These are phyloP conservation scores for Parapsyche elsis DNA, from an alignment of 1,140 invertebrate species.

Conservation along the genomic window DNA sequence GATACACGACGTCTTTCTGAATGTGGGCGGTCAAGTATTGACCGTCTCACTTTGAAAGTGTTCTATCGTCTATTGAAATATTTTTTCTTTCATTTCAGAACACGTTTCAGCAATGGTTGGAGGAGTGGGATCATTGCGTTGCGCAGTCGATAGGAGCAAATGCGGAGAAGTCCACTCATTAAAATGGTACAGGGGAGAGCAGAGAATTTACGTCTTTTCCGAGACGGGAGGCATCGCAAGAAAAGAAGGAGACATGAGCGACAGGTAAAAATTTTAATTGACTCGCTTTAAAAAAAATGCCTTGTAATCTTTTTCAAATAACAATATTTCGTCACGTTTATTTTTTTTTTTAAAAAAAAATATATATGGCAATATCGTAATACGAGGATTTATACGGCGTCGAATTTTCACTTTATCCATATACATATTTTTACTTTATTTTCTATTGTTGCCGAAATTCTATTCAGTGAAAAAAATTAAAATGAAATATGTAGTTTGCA, in stretches of 20 bases:
- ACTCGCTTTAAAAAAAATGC: not conserved
- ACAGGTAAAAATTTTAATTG: conserved; percentile 71
- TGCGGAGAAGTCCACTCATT: conserved; percentile 88
- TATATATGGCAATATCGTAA: too few relatives aligned
- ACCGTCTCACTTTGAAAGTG: too few relatives aligned
- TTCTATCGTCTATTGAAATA: not conserved
- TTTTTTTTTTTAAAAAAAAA: too few relatives aligned
- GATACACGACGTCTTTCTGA: too few relatives aligned
- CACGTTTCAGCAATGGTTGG: conserved; percentile 68
- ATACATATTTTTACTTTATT: not conserved
- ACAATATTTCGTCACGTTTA: too few relatives aligned
- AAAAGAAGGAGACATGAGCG: conserved; percentile 78
- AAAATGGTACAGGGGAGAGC: conserved; percentile 88
- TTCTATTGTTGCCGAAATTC: not conserved
- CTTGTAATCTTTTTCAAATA: too few relatives aligned
- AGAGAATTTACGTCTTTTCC: conserved; percentile 86
- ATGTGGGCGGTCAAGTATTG: too few relatives aligned
- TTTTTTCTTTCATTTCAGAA: conserved; percentile 57
- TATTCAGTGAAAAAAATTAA: not conserved
- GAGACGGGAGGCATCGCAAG: conserved; percentile 77
- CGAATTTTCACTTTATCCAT: not conserved
- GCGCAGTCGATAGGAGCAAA: conserved; percentile 78
- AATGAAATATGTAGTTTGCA: conserved; percentile 12
- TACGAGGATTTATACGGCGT: too few relatives aligned
- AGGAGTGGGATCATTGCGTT: conserved; percentile 77